Conservation (phyloP, 2,888 invertebrate species). For the Mythimna lalbum region DNA sequence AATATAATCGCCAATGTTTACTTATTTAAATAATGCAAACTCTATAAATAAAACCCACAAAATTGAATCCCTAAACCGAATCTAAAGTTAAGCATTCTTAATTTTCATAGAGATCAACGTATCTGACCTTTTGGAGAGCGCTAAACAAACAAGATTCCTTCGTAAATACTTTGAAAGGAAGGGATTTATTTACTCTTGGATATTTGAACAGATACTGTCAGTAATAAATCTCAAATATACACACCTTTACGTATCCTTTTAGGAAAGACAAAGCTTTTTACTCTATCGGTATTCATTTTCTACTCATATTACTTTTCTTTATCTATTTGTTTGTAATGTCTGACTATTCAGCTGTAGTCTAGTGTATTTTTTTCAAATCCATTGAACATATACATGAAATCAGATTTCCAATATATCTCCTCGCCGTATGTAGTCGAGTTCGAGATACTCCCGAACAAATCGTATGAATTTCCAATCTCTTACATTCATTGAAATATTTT, state of each 20-base stretch:
- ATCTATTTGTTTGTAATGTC: slow-evolving; percentile 31
- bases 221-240: slow-evolving; percentile 50
- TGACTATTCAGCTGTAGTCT: slow-evolving; percentile 2
- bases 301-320: slow-evolving; percentile 30
- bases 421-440: slow-evolving; percentile 20
- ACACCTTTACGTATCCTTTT: slow-evolving; percentile 56
- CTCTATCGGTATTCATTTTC: slow-evolving; percentile 34
- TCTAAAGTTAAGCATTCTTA: slow-evolving; percentile 48
- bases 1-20: background rate
- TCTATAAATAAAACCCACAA: slow-evolving; percentile 27
- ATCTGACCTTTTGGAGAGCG: slow-evolving; percentile 54
- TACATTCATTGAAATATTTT: slow-evolving; percentile 56
- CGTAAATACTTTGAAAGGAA: slow-evolving; percentile 58
- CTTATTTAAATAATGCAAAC: slow-evolving; percentile 1
- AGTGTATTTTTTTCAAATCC: slow-evolving; percentile 44
- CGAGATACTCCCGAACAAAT: slow-evolving; percentile 36
- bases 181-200: slow-evolving; percentile 52
- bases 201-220: slow-evolving; percentile 53
- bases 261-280: slow-evolving; percentile 54
- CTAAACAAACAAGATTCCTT: slow-evolving; percentile 57
- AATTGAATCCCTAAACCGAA: slow-evolving; percentile 37
- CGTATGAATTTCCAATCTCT: slow-evolving; percentile 55
- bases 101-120: slow-evolving; percentile 56
- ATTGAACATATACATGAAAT: slow-evolving; percentile 51
- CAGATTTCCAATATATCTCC: slow-evolving; percentile 53